Base-by-base conservation (phyloP, 2,113 vertebrate genomes). In the Oncorhynchus tshawytscha region DNA sequence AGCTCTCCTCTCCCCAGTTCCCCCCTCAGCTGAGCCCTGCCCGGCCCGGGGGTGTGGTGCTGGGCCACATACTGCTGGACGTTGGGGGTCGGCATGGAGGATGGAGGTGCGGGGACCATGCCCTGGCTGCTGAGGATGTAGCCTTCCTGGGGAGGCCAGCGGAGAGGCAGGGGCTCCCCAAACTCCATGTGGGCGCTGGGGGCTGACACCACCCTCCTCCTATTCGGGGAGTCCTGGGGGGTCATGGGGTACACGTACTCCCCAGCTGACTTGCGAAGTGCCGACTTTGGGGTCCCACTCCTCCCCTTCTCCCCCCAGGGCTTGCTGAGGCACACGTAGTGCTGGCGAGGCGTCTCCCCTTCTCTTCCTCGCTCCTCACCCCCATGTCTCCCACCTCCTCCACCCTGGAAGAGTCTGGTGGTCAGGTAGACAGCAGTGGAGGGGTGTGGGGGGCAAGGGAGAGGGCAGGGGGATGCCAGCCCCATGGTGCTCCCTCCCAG, bases 171-270 rank as follows among this genome's bases (percentile, higher is more conserved):
- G 18, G 92, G 88, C 80, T 94, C 93, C 5, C 91, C 86, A 18
- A 92, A 94, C 84, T 95, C 95, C 78, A 91, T 79, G 2, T 94
- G 94, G 70, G 93, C 95, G 64, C 74, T 93, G 57, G 96, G 96
- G 0, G 96, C 96, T 0, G 97, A 98, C 4, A 97, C 95, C 82
- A 96, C 96, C 80, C 96, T 89, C 70, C 96, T 93, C n/a, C 96
- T 94, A 75, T 97, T 95, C 0, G 96, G 96, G 67, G 95, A 97
- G 92, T 95, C 94, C 79, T 92, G 95, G 0, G 95, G 95, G 0
- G 96, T 96, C 88, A 93, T 91, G 45, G 94, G 93, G 84, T 94
- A 94, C 1, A 94, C 87, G 34, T 96, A 95, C 49, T 97, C 96
- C 20, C 93, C 92, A 1, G 95, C 95, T 1, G 95, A 94, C 86